Evolutionary conservation across 2,113 vertebrate genomes (phyloP), one percentile per base, ranked within the genome.

Genomic region (Charadrius vociferus): DNA sequence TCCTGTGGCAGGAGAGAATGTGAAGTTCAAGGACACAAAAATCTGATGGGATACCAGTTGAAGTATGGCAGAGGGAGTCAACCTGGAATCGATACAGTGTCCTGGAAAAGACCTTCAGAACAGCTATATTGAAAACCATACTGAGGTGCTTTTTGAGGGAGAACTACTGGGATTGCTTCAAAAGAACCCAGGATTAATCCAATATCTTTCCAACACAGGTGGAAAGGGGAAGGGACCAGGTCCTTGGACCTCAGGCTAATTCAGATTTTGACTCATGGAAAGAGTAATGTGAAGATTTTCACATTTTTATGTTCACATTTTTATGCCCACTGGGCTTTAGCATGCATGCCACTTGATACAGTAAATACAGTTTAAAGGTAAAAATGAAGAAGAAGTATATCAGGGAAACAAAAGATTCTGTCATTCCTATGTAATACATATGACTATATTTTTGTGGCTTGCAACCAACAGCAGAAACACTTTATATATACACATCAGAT

Each of bases 1-100:
- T 72, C 16, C 75, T 30, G 37, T 72, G 53, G 10, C 22, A 32
- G 19, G 21, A 81, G 7, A 59, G 10, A 16, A 56, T 5, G 29
- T 32, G 36, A 52, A 81, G 10, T 50, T 61, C 39, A 59, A 85
- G 29, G 45, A 70, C 19, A 30, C 17, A 73, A 78, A 87, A 70
- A 36, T 73, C 22, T 61, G 43, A 27, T 68, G 21, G 58, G 16
- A 30, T 61, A 24, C 9, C 63, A 5, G 4, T 41, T 68, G 43
- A 78, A 19, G 6, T 50, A 50, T 6, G 9, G 22, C 23, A 68
- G 37, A 55, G 24, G 19, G 32, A 73, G 24, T 84, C 41, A 84
- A 59, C 3, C 5, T n/a, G 27, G 4, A 63, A 49, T 12, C 0
- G 0, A 32, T 30, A 39, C 3, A 27, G 19, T 41, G 10, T 68